Conservation (phyloP, 2,888 invertebrate genomes). For the Caenorhabditis becei region DNA sequence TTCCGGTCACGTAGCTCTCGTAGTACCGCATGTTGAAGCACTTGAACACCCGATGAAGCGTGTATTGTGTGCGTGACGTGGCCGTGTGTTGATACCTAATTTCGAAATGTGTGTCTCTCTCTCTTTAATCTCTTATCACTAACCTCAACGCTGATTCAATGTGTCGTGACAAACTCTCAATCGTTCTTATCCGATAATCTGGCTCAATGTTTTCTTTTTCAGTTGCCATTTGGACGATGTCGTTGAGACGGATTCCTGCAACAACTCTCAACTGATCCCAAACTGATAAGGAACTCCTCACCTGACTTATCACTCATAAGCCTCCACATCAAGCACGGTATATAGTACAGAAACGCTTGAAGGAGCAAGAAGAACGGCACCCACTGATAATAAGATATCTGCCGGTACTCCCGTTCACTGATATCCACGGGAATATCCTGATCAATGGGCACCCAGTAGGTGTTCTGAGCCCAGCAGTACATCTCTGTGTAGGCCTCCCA, state of each 20-base stretch:
- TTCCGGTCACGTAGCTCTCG: slow-evolving; percentile 81
- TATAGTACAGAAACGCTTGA: slow-evolving; percentile 83
- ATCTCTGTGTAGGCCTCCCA: slow-evolving; percentile 84
- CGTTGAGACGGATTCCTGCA: slow-evolving; percentile 80
- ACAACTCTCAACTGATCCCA: too few relatives aligned
- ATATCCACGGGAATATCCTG: slow-evolving; percentile 81
- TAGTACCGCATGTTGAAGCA: slow-evolving; percentile 81
- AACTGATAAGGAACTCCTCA: slow-evolving; percentile 22
- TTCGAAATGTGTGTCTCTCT: not conserved
- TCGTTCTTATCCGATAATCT: slow-evolving; percentile 80
- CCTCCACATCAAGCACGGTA: slow-evolving; percentile 84
- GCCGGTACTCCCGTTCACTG: slow-evolving; percentile 82
- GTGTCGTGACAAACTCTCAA: slow-evolving; percentile 80
- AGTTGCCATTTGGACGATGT: slow-evolving; percentile 81
- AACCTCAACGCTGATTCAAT: slow-evolving; percentile 80
- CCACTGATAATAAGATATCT: slow-evolving; percentile 81
- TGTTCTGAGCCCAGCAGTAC: slow-evolving; percentile 84
- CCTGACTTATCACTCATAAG: slow-evolving; percentile 83
- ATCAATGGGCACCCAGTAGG: slow-evolving; percentile 83
- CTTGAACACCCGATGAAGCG: slow-evolving; percentile 81
- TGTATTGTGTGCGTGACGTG: slow-evolving; percentile 80
- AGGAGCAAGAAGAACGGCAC: slow-evolving; percentile 73
- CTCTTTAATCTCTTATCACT: not conserved
- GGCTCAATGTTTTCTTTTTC: slow-evolving; percentile 82
- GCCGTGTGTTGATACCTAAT: slow-evolving; percentile 81